These are phyloP conservation scores for Muscina levida DNA, from an alignment of 2,888 invertebrate genomes.

Conservation along the genomic window DNA sequence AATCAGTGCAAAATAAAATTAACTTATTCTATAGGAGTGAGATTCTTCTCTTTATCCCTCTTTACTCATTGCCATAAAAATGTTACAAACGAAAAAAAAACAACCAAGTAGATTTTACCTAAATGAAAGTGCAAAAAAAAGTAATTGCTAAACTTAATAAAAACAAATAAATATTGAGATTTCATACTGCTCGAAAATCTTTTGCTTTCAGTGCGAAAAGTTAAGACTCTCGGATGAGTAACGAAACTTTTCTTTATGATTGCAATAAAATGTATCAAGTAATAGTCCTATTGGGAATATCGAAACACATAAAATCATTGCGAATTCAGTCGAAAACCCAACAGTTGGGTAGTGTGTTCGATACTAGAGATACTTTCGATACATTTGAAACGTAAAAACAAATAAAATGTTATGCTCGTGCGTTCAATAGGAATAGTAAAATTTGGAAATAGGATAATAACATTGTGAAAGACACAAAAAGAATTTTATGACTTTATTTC, in stretches of 20 bases:
- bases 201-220: neutral
- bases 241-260: slow-evolving; percentile 47
- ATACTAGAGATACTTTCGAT: too few species aligned
- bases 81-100: neutral
- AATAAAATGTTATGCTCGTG: neutral
- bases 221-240: slow-evolving; percentile 5
- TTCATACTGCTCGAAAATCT: neutral
- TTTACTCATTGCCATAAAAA: slow-evolving; percentile 2
- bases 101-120: neutral
- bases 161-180: neutral
- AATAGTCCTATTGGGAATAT: slow-evolving; percentile 45
- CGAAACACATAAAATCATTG: slow-evolving; percentile 41
- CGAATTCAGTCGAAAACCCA: neutral
- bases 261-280: slow-evolving; percentile 41
- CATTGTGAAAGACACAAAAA: neutral
- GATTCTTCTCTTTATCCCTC: too few species aligned
- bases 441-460: slow-evolving; percentile 10
- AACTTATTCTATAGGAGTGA: too few species aligned
- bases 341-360: too few species aligned
- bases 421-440: slow-evolving; percentile 13
- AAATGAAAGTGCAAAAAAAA: neutral
- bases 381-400: neutral
- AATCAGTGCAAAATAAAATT: too few species aligned
- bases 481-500: neutral
- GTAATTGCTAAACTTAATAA: neutral